Evolutionary conservation across 2,888 invertebrate species (phyloP).

Genomic region (Dynastes tityus): DNA sequence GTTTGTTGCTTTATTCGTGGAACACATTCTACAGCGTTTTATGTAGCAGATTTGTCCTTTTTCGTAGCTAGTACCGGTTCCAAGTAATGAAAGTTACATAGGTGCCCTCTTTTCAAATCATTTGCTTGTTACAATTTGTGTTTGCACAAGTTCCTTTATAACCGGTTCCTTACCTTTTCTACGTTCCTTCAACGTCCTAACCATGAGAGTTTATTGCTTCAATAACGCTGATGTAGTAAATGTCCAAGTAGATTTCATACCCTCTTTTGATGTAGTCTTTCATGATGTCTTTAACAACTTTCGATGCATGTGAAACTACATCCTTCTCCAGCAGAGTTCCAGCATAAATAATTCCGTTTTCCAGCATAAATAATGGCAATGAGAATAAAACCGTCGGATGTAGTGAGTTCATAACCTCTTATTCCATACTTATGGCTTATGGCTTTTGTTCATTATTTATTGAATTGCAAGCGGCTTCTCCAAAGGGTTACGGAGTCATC

Average conservation of each 20-base stretch:
- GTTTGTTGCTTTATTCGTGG: constrained; percentile 2
- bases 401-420: not conserved
- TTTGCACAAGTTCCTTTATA: not conserved
- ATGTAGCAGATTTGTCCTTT: too few species aligned
- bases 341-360: not conserved
- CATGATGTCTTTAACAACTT: constrained; percentile 1
- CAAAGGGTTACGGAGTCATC: not conserved
- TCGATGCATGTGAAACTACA: not conserved
- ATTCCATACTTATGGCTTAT: not conserved
- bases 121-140: not conserved
- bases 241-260: constrained; percentile 14
- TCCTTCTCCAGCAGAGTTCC: not conserved
- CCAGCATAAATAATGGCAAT: not conserved
- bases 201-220: constrained; percentile 6
- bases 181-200: constrained; percentile 4
- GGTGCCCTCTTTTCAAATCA: not conserved
- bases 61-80: constrained; percentile 15
- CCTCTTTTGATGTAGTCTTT: constrained; percentile 1
- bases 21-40: constrained; percentile 21
- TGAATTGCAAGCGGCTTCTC: constrained; percentile 7
- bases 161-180: constrained; percentile 5
- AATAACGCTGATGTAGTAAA: constrained; percentile 10
- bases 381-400: not conserved
- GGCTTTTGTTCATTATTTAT: not conserved
- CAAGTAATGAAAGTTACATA: constrained; percentile 9